Base-by-base conservation (phyloP, 2,113 vertebrate species). In the Microtus oregoni region DNA sequence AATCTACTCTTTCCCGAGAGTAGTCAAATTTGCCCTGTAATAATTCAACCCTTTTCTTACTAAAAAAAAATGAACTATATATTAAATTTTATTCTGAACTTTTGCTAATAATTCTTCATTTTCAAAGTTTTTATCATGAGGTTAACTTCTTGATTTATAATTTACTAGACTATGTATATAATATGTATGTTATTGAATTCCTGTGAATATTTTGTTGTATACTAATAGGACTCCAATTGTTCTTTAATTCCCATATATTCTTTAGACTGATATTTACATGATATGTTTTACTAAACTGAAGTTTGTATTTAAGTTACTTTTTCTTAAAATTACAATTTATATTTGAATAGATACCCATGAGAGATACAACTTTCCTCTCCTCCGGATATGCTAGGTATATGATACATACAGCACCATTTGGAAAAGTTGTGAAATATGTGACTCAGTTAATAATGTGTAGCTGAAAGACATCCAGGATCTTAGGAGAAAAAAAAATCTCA, bases 331-430 rank as follows among this genome's bases (percentile, higher is more conserved):
- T 89, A 88, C 91, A 83, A 55, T 38, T 90, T 96, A 83, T 85
- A 20, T 90, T 87, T 41, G 94, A 32, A 73, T 79, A 28, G 13
- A 70, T 68, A 0, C 96, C 88, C 3, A 82, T 88, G 67, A 91
- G 91, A 86, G n/a, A 89, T 17, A 94, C 30, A 96, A 65, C 8
- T 95, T 86, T 93, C 50, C 88, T 86, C 73, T 94, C 86, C 98
- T 88, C 1, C 58, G 89, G 38, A 96, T 55, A 55, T 72, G 5
- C 30, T 96, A n/a, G 76, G 58, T 41, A 83, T 92, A 24, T 81
- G 61, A 28, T 90, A 3, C 68, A 90, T 88, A 41, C 58, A 94
- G 38, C 4, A 93, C 83, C 63, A 35, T 14, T 94, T 95, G 86
- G 70, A 30, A 86, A 38, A 78, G 92, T 94, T 28, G 52, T 95